Base-by-base conservation (phyloP, 2,113 vertebrate species). In the Laticauda laticaudata region DNA sequence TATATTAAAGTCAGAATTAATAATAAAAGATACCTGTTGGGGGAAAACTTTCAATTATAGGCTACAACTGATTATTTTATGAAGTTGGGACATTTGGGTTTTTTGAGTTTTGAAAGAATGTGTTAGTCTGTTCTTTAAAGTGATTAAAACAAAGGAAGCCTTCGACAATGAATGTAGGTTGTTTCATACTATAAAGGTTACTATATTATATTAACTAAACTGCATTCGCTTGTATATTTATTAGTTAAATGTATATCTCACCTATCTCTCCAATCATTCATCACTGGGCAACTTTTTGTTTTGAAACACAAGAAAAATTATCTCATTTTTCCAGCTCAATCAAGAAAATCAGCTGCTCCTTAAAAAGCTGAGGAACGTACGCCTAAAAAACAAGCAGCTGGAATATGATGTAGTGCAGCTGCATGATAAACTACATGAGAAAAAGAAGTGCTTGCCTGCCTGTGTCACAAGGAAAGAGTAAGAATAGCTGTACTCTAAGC, bases 321-420 rank as follows among this genome's bases (percentile, higher is more conserved):
- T 55, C n/a, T 85, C 93, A 53, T 90, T 90, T 93, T 95, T 95
- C 57, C 91, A 97, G 97, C 96, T 97, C 90, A 93, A 53, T 93
- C 96, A 95, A 93, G 97, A 97, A 94, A 97, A 97, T n/a, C 96
- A 97, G 29, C 95, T 95, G 1, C 93, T 97, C 93, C 87, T 95
- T 51, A 97, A 96, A 95, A 97, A 97, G 69, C 2, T 97, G 95
- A 97, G 94, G 95, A 97, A 95, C 14, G 92, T 96, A 0, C 95
- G 95, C 2, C 18, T 94, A 59, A 97, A 93, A 95, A 97, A 97
- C 53, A 96, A 97, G 88, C 93, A 96, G 0, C 91, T 97, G 88
- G 96, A 97, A 94, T 93, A 57, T 91, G 93, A 95, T 69, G n/a
- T 97, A 88, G 18, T 54, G 89, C 95, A 95, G 45, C 92, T 96